phyloP scores from a whole-genome alignment of 2,113 vertebrate species.

The Lampris incognitus region DNA sequence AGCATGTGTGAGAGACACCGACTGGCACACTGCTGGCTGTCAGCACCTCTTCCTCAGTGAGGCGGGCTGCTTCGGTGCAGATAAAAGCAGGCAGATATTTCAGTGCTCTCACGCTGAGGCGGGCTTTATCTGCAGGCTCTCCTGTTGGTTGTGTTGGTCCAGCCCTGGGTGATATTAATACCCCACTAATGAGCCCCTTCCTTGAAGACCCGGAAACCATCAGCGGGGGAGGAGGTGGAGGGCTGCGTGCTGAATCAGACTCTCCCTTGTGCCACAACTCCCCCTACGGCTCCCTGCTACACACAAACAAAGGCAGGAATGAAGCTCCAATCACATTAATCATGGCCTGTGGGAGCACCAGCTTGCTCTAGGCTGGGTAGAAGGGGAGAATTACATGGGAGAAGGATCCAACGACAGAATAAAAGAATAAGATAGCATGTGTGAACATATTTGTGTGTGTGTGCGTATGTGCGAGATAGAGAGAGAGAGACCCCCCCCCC shows the following conservation, averaged over 20 bases:
- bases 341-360: conserved; percentile 70
- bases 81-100: conserved; percentile 71
- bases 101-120: conserved; percentile 53
- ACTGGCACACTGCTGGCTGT: conserved; percentile 14
- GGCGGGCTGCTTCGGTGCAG: conserved; percentile 61
- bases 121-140: conserved; percentile 65
- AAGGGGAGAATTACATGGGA: conserved; percentile 52
- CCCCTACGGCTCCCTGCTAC: conserved; percentile 56
- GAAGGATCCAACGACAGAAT: conserved; percentile 41
- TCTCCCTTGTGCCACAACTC: conserved; percentile 64
- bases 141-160: conserved; percentile 63
- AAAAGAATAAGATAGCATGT: conserved; percentile 43
- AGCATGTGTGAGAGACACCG: conserved; percentile 25
- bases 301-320: conserved; percentile 64
- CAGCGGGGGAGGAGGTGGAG: not conserved
- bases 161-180: conserved; percentile 76
- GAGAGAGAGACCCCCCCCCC: conserved; percentile 11
- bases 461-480: conserved; percentile 5
- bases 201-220: conserved; percentile 73
- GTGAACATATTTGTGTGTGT: conserved; percentile 36
- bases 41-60: conserved; percentile 41
- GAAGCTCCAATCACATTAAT: conserved; percentile 77
- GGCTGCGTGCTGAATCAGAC: conserved; percentile 52
- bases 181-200: conserved; percentile 74
- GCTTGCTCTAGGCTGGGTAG: conserved; percentile 53